Percentiles rank a stretch among this genome's conserved stretches.
Evolutionary conservation across 2,113 vertebrate genomes (phyloP).

Genomic region (Meles meles): DNA sequence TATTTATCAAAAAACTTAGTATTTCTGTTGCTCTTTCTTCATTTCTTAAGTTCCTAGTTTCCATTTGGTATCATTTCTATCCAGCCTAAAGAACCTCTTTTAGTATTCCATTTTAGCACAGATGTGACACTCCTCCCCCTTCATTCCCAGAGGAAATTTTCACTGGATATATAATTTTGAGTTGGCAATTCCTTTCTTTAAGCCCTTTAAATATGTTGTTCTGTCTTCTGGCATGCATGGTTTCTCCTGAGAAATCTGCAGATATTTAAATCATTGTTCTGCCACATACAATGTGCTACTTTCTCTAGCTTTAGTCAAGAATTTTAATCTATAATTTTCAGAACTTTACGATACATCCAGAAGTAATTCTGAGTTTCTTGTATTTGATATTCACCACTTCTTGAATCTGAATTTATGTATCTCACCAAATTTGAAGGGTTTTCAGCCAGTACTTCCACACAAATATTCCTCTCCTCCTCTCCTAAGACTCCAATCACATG

Average conservation of each 20-base stretch:
- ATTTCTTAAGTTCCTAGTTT: not conserved
- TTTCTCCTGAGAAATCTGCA: not conserved
- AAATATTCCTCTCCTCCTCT: not conserved
- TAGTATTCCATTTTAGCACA: not conserved
- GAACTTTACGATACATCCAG: not conserved
- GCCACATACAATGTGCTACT: not conserved
- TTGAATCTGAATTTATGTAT: not conserved
- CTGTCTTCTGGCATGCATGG: not conserved
- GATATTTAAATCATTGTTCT: not conserved
- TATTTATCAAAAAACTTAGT: not conserved
- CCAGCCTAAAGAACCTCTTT: not conserved
- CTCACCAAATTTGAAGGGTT: not conserved
- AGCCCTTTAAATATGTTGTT: not conserved
- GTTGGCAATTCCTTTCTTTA: not conserved
- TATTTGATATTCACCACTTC: not conserved
- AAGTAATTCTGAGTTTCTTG: not conserved
- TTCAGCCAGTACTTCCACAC: not conserved
- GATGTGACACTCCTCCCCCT: not conserved
- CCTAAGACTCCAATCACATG: not conserved
- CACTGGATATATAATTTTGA: not conserved
- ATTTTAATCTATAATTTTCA: not conserved
- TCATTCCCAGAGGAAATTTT: not conserved
- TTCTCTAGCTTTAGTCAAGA: not conserved
- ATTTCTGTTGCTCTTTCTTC: not conserved
- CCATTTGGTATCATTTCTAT: not conserved